A percentile compares a stretch with the other conserved stretches of the same genome.
phyloP scores from a whole-genome alignment of 2,888 invertebrate genomes.

The Pristionchus maxplancki region DNA sequence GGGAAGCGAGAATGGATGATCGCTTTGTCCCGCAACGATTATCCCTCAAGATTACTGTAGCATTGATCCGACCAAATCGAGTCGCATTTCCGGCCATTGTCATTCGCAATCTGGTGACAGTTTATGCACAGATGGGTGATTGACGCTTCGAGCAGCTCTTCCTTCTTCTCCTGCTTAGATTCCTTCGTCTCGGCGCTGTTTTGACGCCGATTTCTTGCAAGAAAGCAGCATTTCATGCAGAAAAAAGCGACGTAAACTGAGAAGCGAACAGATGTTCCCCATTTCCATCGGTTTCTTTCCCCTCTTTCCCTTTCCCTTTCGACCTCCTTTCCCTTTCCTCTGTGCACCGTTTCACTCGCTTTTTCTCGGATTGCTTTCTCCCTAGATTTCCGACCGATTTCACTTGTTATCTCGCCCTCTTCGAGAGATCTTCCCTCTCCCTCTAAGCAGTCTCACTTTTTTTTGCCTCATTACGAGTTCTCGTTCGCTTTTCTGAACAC shows the following conservation, averaged over 20 bases:
- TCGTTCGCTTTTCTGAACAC: conserved; percentile 25
- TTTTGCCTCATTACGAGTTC: background rate
- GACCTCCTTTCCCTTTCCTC: conserved; percentile 6
- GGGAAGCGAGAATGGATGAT: background rate
- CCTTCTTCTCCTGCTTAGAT: background rate
- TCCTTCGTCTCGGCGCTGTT: background rate
- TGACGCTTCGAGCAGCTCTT: background rate
- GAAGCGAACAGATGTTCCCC: conserved; percentile 31
- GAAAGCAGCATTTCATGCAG: background rate
- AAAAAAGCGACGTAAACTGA: background rate
- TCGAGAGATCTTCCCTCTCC: background rate
- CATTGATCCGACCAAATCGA: background rate
- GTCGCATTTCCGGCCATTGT: conserved; percentile 29
- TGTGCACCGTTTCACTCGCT: background rate
- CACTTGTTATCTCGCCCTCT: conserved; percentile 39
- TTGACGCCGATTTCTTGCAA: background rate
- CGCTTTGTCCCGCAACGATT: conserved; percentile 25
- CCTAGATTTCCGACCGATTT: conserved; percentile 13
- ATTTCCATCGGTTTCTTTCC: background rate
- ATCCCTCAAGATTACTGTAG: conserved; percentile 3
- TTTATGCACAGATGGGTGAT: background rate
- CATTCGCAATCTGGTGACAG: conserved; percentile 37
- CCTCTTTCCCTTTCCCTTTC: background rate
- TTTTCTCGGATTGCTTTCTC: conserved; percentile 15
- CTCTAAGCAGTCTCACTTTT: background rate